These are phyloP conservation scores for Argya squamiceps DNA, from an alignment of 2,797 vertebrate species.

Conservation along the genomic window DNA sequence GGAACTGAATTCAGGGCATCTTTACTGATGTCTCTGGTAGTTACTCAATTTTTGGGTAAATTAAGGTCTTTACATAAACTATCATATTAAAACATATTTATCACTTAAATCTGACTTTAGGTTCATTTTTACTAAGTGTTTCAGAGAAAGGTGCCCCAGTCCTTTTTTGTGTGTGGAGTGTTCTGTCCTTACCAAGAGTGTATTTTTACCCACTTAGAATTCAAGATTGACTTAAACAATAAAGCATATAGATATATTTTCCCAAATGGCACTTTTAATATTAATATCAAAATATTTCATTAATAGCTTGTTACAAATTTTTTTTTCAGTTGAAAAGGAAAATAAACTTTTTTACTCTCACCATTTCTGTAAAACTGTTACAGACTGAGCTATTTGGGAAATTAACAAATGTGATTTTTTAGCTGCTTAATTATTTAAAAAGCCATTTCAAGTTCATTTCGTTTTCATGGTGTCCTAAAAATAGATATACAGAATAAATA, in stretches of 20 bases:
- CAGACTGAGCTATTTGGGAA: background rate
- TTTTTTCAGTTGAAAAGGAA: background rate
- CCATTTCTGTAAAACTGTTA: background rate
- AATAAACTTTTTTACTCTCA: background rate
- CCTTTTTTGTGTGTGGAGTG: background rate
- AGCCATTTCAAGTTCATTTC: background rate
- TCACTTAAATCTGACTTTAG: background rate
- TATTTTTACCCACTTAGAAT: background rate
- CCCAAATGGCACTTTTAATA: background rate
- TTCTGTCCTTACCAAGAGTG: background rate
- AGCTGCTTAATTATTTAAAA: background rate
- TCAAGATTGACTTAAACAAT: background rate
- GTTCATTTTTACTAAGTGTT: background rate
- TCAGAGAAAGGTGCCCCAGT: background rate
- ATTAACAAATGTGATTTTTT: background rate
- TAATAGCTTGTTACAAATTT: background rate
- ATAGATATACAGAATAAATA: background rate
- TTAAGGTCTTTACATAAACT: background rate
- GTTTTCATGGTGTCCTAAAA: background rate
- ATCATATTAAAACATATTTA: background rate
- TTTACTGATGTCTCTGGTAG: background rate
- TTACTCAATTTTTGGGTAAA: background rate
- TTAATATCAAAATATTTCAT: background rate
- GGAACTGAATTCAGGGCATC: background rate
- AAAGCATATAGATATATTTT: background rate